phyloP scores from a whole-genome alignment of 2,888 invertebrate genomes.

The Calameuta filiformis region DNA sequence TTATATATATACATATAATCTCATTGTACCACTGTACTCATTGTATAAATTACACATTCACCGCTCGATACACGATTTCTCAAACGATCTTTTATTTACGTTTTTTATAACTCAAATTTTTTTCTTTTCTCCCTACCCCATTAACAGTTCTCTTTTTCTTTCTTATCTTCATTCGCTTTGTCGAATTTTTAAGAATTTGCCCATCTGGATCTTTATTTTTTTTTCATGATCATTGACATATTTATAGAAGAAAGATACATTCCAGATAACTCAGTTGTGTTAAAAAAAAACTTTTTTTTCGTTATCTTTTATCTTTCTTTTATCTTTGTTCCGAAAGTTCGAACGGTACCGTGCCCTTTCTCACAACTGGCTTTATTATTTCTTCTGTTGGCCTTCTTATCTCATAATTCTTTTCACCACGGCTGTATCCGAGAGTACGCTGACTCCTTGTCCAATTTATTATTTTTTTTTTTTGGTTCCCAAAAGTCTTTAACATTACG shows the following conservation, averaged over 20 bases:
- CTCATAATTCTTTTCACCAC: conserved; percentile 25
- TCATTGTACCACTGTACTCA: conserved; percentile 62
- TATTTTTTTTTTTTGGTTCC: too few relatives aligned
- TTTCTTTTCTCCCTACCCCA: conserved; percentile 5
- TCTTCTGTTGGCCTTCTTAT: conserved; percentile 41
- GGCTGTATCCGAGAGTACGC: conserved; percentile 38
- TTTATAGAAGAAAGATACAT: conserved; percentile 7
- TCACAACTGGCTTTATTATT: conserved; percentile 55
- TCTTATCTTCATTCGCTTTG: background rate
- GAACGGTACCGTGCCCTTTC: conserved; percentile 42
- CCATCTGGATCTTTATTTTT: too few relatives aligned
- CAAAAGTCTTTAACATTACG: too few relatives aligned
- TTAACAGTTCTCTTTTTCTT: conserved; percentile 18
- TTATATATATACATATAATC: conserved; percentile 20
- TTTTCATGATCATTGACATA: too few relatives aligned
- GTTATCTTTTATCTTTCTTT: too few relatives aligned
- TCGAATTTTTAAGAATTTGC: too few relatives aligned
- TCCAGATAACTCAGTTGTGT: too few relatives aligned
- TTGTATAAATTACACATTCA: conserved; percentile 66
- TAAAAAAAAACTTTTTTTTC: too few relatives aligned
- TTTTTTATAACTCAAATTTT: background rate
- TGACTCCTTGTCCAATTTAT: background rate
- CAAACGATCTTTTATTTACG: conserved; percentile 2
- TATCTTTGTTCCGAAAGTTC: conserved; percentile 14
- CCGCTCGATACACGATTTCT: conserved; percentile 47